These are phyloP conservation scores for Molossus molossus DNA, from an alignment of 2,797 vertebrate species.

Conservation along the genomic window DNA sequence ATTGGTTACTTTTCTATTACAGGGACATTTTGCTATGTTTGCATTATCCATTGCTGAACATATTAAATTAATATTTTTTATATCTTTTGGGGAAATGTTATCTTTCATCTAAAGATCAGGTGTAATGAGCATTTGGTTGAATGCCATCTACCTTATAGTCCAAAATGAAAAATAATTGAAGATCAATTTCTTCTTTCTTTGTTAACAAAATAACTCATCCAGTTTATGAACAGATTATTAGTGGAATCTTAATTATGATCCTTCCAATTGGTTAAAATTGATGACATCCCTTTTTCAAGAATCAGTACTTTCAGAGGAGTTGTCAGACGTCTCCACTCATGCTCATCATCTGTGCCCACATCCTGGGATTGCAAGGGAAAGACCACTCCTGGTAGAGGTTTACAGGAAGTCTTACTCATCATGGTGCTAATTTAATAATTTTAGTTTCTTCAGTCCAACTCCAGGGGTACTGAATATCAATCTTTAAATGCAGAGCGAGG, in stretches of 20 bases:
- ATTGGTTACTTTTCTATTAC: constrained; percentile 74
- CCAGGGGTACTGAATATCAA: neutral
- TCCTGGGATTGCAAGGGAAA: neutral
- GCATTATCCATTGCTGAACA: constrained; percentile 69
- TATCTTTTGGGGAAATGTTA: constrained; percentile 69
- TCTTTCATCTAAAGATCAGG: constrained; percentile 76
- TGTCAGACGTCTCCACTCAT: constrained; percentile 10
- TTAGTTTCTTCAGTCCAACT: neutral
- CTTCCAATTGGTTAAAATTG: constrained; percentile 59
- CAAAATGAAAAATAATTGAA: constrained; percentile 80
- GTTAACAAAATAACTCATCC: constrained; percentile 77
- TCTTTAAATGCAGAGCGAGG: neutral
- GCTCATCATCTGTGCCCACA: neutral
- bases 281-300: constrained; percentile 70
- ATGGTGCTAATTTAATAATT: constrained; percentile 39
- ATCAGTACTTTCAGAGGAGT: neutral
- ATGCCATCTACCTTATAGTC: constrained; percentile 68
- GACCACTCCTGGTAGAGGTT: neutral
- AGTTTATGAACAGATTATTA: constrained; percentile 72
- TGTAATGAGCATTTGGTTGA: constrained; percentile 79
- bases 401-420: neutral
- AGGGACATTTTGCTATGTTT: constrained; percentile 79
- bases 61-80: constrained; percentile 76
- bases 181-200: constrained; percentile 78
- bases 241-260: constrained; percentile 65